Base-by-base conservation (phyloP, 2,888 invertebrate species). In the Sturmia bella region DNA sequence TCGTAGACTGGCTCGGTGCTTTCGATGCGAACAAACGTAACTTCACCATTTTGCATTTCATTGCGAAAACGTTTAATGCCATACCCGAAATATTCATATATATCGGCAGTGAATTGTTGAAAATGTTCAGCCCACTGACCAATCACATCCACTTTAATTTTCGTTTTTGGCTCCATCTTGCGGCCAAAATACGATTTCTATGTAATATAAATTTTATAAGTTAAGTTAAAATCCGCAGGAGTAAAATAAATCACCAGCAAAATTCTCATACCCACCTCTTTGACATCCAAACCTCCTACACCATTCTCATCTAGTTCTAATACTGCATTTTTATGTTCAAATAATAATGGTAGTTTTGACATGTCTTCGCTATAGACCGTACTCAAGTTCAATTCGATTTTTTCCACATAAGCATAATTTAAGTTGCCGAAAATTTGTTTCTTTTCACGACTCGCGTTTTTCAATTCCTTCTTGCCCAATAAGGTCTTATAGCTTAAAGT, bases 91-190 rank as follows among this genome's bases (percentile, higher is more conserved):
- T 88, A 89, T 73, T 89, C 89, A 54, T 87, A 89, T 39, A 90
- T 85, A 59, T 89, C 87, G 5, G 87, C 89, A 11, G 68, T 85
- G 39, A 89, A 89, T 70, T 87, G 83, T 3, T 89, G 85, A 48
- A 83, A 85, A 83, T 88, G 87, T 74, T 89, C 89, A 0, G 86
- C 86, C 89, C 89, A 89, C 61, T 89, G 90, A 0, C 89, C 89
- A 69, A 89, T 87, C 3, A 89, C 84, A 66, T 90, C 89, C 0
- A 89, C 86, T 56, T 86, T 86, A 6, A 88, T 87, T 24, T 86
- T 87, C 9, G 87, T 87, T 17, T 84, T 85, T 0, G 90, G 82
- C 63, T 88, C 87, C 87, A 89, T 87, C 15, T 84, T 84, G 15
- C 89, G 90, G 0, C 89, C 89, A 32, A 87, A 90, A 43, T 86